Base-by-base conservation (phyloP, 1,140 invertebrate genomes). In the Eriocheir sinensis region DNA sequence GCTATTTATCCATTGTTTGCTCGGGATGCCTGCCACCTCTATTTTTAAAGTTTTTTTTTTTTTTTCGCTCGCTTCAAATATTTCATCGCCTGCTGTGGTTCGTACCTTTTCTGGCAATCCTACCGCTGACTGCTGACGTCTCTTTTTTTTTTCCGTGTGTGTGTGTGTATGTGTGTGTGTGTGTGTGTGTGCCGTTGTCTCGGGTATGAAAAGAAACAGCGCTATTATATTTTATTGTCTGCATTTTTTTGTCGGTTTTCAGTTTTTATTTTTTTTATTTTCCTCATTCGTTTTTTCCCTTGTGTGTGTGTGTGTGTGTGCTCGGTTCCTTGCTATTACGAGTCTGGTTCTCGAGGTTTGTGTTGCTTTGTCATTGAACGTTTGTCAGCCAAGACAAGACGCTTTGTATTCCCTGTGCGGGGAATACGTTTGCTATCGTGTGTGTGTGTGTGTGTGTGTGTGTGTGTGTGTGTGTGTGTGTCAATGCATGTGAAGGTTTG, bases 401-500 rank as follows among this genome's bases (percentile, higher is more conserved):
- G n/a, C n/a, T n/a, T n/a, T n/a, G n/a, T n/a, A n/a, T n/a, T n/a
- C n/a, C n/a, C n/a, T n/a, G n/a, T n/a, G n/a, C n/a, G n/a, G n/a
- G n/a, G n/a, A n/a, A n/a, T n/a, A n/a, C n/a, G n/a, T n/a, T n/a
- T 72, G 8, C 60, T 12, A 72, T 72, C 30, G 6, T 89, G 17
- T 32, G 27, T 89, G 44, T 89, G 9, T 27, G 86, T 89, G 17
- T 44, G 86, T 89, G 9, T 89, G 38, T 89, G 17, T 89, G 36
- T 88, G 15, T 88, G 36, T 88, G 15, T 88, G 36, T 88, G 12
- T 88, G 12, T 40, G n/a, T 88, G 86, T 88, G 36, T 88, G 86
- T n/a, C n/a, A n/a, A n/a, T n/a, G n/a, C n/a, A n/a, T n/a, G n/a
- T n/a, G n/a, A n/a, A n/a, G n/a, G 17, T 32, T 21, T 89, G 44